Base-by-base conservation (phyloP, 2,888 invertebrate species). In the Entomobrya multifasciata region DNA sequence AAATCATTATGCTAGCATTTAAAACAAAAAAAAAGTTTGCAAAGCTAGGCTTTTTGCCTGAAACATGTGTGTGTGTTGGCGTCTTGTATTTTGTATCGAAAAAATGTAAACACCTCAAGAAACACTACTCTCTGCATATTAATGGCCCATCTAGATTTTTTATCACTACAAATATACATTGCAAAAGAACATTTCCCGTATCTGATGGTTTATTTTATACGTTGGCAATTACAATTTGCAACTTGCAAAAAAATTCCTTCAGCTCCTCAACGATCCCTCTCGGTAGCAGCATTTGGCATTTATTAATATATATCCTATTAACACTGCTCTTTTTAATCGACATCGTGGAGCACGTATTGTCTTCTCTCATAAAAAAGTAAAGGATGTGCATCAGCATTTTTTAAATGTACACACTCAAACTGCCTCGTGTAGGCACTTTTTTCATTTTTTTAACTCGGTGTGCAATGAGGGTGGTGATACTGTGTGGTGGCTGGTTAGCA, bases 321-420 rank as follows among this genome's bases (percentile, higher is more conserved):
- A 8, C 8, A 8, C 36, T 36, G 36, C 36, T 36, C 36, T 36
- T 36, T 36, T 36, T 36, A 36, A 36, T 6, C 8, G 8, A 6
- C 36, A n/a, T 55, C 27, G 78, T 47, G 1, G 44, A 67, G 67
- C 79, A 49, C 36, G 30, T 79, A 44, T 49, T 49, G 44, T 77
- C 65, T 77, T 70, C 41, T 41, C 84, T 85, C 52, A 20, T 78
- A 15, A 3, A 74, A 57, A 85, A 78, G 8, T 36, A 36, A 36
- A 85, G 84, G 84, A 85, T 85, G 84, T 85, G 77, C 84, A 85
- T 85, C 30, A 70, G 78, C 77, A 77, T 67, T 82, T 82, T 72
- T 72, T 74, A 20, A 81, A 81, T 74, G 8, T 36, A 36, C 36
- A 52, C 47, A 27, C 60, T 17, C 55, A n/a, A 55, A 20, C 44